Evolutionary conservation across 2,797 vertebrate species (phyloP), one percentile per base, ranked within the genome.

Genomic region (Enteromius argenteus): DNA sequence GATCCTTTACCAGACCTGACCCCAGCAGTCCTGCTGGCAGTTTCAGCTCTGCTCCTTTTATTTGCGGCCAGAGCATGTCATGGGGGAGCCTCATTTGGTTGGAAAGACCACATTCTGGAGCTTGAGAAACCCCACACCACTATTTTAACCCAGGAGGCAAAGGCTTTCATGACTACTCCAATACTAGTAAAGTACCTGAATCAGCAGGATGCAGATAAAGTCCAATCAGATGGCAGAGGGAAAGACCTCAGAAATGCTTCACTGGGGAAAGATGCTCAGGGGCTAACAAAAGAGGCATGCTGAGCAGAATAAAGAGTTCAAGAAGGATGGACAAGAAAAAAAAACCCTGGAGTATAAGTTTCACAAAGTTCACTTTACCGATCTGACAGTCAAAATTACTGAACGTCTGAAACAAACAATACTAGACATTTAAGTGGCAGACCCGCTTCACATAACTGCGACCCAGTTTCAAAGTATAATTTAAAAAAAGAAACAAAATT

Each of bases 11-110:
- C 92, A 69, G 93, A 91, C 85, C 37, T 94, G 86, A 90, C 90
- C 85, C 94, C 92, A 32, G 93, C 94, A 58, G 92, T 91, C 75
- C 86, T 96, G 56, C 84, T 96, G 83, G 87, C 91, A 17, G 84
- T 95, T 14, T 91, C 95, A 67, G 91, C 93, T 91, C 42, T 95
- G 86, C 73, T 95, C 75, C 90, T 97, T 87, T 88, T 98, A 49
- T 89, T 97, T 58, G 93, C 91, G 0, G 91, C 94, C 0, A 92
- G 93, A 86, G 88, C 92, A 67, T 93, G 90, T 88, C 92, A 94
- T 49, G 83, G 88, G 27, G 46, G 90, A 86, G 64, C 82, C 87
- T 69, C 64, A 2, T 64, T 85, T 19, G 58, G 80, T 42, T 90
- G 86, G 87, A 88, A 86, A 2, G 79, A 83, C 0, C 86, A 92